Evolutionary conservation across 2,888 invertebrate species (phyloP).

Genomic region (Cerceris rybyensis): DNA sequence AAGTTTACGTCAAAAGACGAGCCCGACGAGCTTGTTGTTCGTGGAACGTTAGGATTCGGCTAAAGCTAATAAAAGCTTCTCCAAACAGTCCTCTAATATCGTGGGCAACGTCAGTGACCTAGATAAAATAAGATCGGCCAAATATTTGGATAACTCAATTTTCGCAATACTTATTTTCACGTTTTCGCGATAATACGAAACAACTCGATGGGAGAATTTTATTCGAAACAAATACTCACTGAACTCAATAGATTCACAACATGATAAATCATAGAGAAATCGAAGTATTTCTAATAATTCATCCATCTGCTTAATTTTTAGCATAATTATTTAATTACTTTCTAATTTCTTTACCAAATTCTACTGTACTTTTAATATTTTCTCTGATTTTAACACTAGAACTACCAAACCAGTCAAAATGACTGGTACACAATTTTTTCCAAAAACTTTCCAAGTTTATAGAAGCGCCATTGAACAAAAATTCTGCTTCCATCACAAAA

Average conservation of each 20-base stretch:
- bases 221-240: background rate
- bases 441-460: too few species aligned
- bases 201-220: background rate
- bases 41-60: background rate
- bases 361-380: background rate
- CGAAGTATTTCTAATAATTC: too few species aligned
- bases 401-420: too few species aligned
- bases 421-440: too few species aligned
- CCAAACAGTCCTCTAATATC: slow-evolving; percentile 11
- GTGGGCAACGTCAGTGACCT: slow-evolving; percentile 21
- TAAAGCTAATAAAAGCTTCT: slow-evolving; percentile 10
- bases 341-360: background rate
- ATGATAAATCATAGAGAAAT: too few species aligned
- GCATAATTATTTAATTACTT: background rate
- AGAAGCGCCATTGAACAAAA: too few species aligned
- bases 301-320: background rate
- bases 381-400: too few species aligned
- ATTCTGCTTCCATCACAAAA: too few species aligned
- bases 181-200: slow-evolving; percentile 1
- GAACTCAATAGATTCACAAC: too few species aligned
- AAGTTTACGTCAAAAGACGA: background rate
- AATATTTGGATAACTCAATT: slow-evolving; percentile 38
- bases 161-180: slow-evolving; percentile 27
- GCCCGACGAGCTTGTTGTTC: slow-evolving; percentile 16
- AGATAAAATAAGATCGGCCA: slow-evolving; percentile 39